These are phyloP conservation scores for Orchesella cincta DNA, from an alignment of 1,140 invertebrate species.

Conservation along the genomic window DNA sequence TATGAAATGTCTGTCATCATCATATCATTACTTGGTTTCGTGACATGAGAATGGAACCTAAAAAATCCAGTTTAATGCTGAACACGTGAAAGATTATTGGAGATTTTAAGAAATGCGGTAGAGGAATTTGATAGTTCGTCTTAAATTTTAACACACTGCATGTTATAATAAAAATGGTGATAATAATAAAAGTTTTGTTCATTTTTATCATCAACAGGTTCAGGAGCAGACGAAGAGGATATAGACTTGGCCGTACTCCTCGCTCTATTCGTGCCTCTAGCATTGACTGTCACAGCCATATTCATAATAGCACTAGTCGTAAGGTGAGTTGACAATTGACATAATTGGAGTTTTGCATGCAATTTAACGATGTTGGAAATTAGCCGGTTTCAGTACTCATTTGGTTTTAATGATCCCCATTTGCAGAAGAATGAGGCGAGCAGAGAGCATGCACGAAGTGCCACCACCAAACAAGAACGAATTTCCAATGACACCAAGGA, in stretches of 20 bases:
- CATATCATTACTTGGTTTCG: too few relatives aligned
- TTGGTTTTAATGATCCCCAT: constrained; percentile 14
- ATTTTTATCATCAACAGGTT: constrained; percentile 21
- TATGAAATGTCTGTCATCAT: too few relatives aligned
- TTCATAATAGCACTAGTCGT: constrained; percentile 41
- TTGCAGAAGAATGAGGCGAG: constrained; percentile 43
- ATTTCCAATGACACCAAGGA: not conserved
- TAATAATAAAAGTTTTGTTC: not conserved
- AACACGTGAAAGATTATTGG: too few relatives aligned
- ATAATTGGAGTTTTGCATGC: not conserved
- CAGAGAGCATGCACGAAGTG: constrained; percentile 39
- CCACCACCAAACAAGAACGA: not conserved
- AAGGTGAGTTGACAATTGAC: constrained; percentile 32
- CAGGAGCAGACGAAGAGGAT: constrained; percentile 32
- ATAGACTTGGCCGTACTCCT: constrained; percentile 30
- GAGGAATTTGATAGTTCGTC: too few relatives aligned
- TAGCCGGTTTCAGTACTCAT: not conserved
- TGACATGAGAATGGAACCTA: too few relatives aligned
- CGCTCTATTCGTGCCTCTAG: constrained; percentile 38
- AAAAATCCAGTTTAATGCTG: too few relatives aligned
- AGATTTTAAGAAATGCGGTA: too few relatives aligned
- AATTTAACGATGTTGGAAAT: too few relatives aligned
- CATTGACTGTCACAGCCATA: constrained; percentile 32
- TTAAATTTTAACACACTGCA: not conserved
- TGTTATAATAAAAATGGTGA: not conserved